These are phyloP conservation scores for Anas georgica DNA, from an alignment of 2,797 vertebrate species.

Conservation along the genomic window DNA sequence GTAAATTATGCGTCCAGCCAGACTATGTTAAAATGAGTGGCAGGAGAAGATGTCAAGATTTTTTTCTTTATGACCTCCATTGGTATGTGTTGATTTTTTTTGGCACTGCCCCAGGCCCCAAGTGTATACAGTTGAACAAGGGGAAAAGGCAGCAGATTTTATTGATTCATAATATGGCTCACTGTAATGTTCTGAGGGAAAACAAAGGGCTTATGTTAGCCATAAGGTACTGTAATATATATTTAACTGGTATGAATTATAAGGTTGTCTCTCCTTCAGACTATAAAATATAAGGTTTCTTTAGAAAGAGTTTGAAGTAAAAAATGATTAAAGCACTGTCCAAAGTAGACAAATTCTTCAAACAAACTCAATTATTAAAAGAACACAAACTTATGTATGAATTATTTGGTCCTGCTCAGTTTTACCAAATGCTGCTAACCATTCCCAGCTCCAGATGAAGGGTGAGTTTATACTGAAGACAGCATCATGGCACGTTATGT, in stretches of 20 bases:
- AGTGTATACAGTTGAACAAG: background rate
- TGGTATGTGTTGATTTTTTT: conserved; percentile 56
- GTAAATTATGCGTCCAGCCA: background rate
- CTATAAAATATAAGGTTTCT: conserved; percentile 41
- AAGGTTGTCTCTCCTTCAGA: conserved; percentile 19
- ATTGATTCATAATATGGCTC: conserved; percentile 48
- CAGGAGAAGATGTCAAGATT: conserved; percentile 43
- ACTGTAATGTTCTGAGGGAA: conserved; percentile 16
- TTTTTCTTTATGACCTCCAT: conserved; percentile 49
- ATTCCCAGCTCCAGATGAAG: background rate
- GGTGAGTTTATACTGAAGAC: conserved; percentile 12
- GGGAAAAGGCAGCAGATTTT: conserved; percentile 45
- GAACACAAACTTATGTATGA: conserved; percentile 16
- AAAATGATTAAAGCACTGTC: conserved; percentile 31
- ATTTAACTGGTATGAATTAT: conserved; percentile 57
- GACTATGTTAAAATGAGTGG: conserved; percentile 46
- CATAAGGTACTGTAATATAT: conserved; percentile 26
- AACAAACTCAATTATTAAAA: conserved; percentile 39
- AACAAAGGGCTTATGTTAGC: conserved; percentile 62
- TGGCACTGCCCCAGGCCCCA: conserved; percentile 41
- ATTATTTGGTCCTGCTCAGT: conserved; percentile 34
- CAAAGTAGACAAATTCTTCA: conserved; percentile 54
- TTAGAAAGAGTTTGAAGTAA: conserved; percentile 29
- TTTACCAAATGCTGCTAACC: conserved; percentile 26
- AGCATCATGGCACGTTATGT: background rate